Conservation (phyloP, 2,113 vertebrate genomes). For the Panthera leo region DNA sequence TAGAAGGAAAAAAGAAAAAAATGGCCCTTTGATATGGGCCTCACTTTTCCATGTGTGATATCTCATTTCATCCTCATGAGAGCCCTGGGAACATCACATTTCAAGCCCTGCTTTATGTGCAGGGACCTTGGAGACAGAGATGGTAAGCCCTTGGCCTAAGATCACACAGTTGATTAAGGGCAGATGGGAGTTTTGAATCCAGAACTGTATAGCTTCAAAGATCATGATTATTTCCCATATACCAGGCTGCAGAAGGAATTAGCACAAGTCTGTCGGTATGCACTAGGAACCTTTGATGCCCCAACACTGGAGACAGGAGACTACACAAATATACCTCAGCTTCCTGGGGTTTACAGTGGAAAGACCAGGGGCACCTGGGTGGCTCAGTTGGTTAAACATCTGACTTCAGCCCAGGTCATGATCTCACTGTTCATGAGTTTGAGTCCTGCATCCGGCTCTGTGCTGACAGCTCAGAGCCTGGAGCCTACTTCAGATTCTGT, state of each 20-base stretch:
- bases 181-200: not conserved
- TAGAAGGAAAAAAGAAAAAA: not conserved
- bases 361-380: not conserved
- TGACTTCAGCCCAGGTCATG: no score
- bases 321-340: not conserved
- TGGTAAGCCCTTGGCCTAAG: not conserved
- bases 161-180: not conserved
- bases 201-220: not conserved
- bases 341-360: not conserved
- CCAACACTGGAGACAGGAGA: not conserved
- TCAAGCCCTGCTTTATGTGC: not conserved
- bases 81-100: not conserved
- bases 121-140: not conserved
- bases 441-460: no score
- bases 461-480: no score
- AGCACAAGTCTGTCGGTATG: not conserved
- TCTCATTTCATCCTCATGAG: not conserved
- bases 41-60: not conserved
- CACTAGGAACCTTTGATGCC: not conserved
- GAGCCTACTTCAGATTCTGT: no score
- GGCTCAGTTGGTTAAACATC: no score
- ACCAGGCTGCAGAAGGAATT: not conserved
- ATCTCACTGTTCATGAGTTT: no score
- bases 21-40: not conserved
- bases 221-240: not conserved